These are phyloP conservation scores for Conops quadrifasciatus DNA, from an alignment of 2,888 invertebrate genomes.

Conservation along the genomic window DNA sequence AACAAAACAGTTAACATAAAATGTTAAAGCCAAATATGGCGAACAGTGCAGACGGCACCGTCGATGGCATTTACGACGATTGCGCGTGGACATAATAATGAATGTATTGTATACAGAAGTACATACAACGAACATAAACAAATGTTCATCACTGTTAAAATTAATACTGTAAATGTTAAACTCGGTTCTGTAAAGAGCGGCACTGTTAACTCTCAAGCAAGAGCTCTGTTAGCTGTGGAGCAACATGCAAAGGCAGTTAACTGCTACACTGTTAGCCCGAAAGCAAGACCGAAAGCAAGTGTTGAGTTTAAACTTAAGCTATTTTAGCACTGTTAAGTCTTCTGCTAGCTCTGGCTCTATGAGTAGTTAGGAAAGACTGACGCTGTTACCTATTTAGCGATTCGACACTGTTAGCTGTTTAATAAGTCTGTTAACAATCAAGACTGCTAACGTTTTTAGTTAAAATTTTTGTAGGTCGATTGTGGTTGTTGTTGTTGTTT, in stretches of 20 bases:
- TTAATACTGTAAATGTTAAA: too few species aligned
- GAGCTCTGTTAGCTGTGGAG: too few species aligned
- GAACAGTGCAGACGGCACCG: not conserved
- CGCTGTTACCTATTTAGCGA: too few species aligned
- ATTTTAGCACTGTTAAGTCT: too few species aligned
- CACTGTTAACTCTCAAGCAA: not conserved
- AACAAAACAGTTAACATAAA: constrained; percentile 5
- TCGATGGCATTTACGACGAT: not conserved
- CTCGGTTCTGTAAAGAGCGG: not conserved
- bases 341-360: not conserved
- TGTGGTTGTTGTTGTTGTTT: not conserved
- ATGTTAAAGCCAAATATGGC: not conserved
- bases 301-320: too few species aligned
- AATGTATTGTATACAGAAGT: not conserved
- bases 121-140: too few species aligned
- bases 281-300: not conserved
- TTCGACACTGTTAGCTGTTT: not conserved
- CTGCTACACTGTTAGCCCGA: not conserved
- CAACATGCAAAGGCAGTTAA: not conserved
- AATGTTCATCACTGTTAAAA: not conserved
- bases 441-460: not conserved
- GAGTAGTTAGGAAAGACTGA: not conserved
- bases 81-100: not conserved
- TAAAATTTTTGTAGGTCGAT: not conserved
- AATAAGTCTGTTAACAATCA: not conserved